Conservation (phyloP, 2,797 vertebrate species). For the Craterocephalus amniculus region DNA sequence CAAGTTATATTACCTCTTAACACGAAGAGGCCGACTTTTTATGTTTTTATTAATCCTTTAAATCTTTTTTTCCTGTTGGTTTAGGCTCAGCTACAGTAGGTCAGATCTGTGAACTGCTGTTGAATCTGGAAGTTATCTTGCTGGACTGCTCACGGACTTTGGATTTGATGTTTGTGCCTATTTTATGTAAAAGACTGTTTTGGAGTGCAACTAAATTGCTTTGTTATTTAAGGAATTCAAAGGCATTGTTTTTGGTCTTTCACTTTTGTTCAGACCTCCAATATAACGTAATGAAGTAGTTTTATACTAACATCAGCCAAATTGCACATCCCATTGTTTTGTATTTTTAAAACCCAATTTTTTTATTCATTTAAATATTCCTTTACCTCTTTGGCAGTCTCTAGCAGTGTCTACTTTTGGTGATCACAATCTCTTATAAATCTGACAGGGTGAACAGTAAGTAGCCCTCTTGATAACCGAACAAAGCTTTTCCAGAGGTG, state of each 20-base stretch:
- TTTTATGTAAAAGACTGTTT: constrained; percentile 5
- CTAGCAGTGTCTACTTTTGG: constrained; percentile 3
- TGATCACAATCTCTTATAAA: constrained; percentile 7
- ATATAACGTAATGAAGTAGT: not conserved
- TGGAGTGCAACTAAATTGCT: constrained; percentile 20
- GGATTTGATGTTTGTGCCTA: not conserved
- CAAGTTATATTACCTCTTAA: not conserved
- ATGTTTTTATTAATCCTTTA: no score
- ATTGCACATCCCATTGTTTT: constrained; percentile 4
- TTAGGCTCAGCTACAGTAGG: constrained; percentile 5
- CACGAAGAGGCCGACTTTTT: not conserved
- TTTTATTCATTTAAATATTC: not conserved
- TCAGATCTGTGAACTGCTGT: constrained; percentile 23
- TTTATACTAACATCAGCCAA: not conserved
- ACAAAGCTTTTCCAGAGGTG: not conserved
- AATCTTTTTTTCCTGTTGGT: constrained; percentile 11
- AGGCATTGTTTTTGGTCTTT: constrained; percentile 14
- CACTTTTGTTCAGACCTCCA: constrained; percentile 9
- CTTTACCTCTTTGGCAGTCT: not conserved
- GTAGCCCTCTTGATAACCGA: not conserved
- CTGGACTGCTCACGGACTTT: constrained; percentile 21
- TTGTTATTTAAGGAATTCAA: constrained; percentile 28
- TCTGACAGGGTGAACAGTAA: not conserved
- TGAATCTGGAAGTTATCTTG: constrained; percentile 13
- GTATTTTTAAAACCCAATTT: not conserved